Base-by-base conservation (phyloP, 92 coral and sea anemone genomes). In the Siderastrea radians region DNA sequence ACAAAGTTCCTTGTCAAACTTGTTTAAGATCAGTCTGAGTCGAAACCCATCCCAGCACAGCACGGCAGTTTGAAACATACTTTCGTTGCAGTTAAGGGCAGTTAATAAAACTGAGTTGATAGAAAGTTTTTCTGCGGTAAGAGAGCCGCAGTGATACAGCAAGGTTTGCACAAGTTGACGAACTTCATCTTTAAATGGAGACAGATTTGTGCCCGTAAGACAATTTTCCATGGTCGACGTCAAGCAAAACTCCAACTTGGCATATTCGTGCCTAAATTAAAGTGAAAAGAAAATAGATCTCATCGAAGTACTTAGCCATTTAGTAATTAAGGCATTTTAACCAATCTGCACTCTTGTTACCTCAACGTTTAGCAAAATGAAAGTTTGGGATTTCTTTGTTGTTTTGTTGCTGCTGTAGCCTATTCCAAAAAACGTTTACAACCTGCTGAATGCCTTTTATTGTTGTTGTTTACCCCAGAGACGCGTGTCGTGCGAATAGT, bases 11-110 rank as follows among this genome's bases (percentile, higher is more conserved):
- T n/a, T 71, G 87, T 83, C 87, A 15, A 46, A 47, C 2, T 49
- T 71, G 59, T 83, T 73, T 2, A 70, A 47, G 47, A 70, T 55
- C 58, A 83, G 49, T 17, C 87, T 46, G 19, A 83, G 69, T 5
- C 87, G 79, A 69, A 83, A 83, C 16, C 55, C 70, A 16, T 83
- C 87, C 87, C 87, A 83, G 55, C 87, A 83, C 38, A 19, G 46
- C 12, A 83, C 79, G 0, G 87, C 57, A 2, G 69, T 71, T 49
- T 73, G 67, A 68, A 83, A 83, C 78, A 70, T 83, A 19, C 65
- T 73, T 46, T 38, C 49, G 19, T 83, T 49, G 65, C 87, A 83
- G 48, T 83, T 83, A 5, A 83, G 60, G 3, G 68, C 54, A 6
- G 11, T 50, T 16, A 72, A 4, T 13, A 83, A 13, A 46, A 83